These are phyloP conservation scores for Cheilosia variabilis DNA, from an alignment of 2,888 invertebrate species.

Conservation along the genomic window DNA sequence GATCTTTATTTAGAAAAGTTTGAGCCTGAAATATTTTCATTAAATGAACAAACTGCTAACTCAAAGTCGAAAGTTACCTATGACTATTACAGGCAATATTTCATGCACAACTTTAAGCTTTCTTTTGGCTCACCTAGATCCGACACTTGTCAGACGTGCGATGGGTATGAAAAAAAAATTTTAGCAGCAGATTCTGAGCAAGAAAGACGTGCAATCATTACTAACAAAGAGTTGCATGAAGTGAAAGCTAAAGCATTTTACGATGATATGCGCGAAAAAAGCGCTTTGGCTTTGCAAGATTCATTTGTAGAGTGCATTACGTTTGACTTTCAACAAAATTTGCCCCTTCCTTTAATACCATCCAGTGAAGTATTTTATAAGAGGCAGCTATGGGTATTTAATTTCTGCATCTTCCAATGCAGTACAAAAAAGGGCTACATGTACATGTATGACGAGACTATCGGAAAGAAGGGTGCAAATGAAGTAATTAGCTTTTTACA, in stretches of 20 bases:
- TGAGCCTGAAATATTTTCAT: conserved; percentile 1
- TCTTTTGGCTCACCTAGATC: conserved; percentile 28
- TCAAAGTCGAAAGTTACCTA: conserved; percentile 23
- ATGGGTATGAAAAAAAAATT: conserved; percentile 28
- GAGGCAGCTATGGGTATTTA: conserved; percentile 12
- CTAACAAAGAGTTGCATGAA: conserved; percentile 17
- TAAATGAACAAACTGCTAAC: too few species aligned
- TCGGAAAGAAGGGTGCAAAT: conserved; percentile 49
- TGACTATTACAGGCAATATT: conserved; percentile 27
- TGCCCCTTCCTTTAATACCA: conserved; percentile 47
- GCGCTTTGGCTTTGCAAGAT: background rate
- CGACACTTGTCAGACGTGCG: conserved; percentile 36
- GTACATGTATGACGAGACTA: too few species aligned
- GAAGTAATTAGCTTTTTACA: conserved; percentile 38
- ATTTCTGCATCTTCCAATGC: too few species aligned
- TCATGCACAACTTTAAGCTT: conserved; percentile 16
- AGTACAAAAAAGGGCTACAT: too few species aligned
- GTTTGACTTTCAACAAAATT: conserved; percentile 51
- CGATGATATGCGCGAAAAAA: conserved; percentile 21
- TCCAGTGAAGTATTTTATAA: conserved; percentile 1
- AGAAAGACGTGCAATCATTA: background rate
- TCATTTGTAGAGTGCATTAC: conserved; percentile 45
- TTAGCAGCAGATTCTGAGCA: conserved; percentile 7
- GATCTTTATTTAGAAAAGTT: conserved; percentile 3
- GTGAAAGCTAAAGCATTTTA: conserved; percentile 27